Percentiles rank a stretch among this genome's conserved stretches.
Conservation (phyloP, 2,113 vertebrate genomes). For the Romanogobio albipinnatus region DNA sequence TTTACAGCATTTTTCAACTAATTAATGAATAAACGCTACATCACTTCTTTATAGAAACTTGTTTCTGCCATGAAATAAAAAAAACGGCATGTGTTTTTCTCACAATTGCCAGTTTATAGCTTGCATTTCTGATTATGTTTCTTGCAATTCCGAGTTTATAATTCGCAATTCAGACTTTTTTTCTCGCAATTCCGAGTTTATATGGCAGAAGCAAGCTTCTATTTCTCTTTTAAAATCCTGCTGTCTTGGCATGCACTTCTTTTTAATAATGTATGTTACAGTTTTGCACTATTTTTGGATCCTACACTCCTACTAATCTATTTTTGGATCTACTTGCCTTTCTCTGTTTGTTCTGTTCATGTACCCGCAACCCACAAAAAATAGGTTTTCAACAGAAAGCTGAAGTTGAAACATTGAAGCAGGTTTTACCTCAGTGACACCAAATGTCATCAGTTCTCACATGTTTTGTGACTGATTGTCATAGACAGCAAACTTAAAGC, state of each 20-base stretch:
- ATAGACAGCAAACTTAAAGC: slow-evolving; percentile 7
- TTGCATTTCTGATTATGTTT: too few relatives aligned
- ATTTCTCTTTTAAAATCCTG: neutral
- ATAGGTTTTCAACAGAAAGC: slow-evolving; percentile 7
- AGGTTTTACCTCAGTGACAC: neutral
- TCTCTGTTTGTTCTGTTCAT: slow-evolving; percentile 11
- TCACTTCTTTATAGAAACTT: too few relatives aligned
- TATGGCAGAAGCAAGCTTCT: too few relatives aligned
- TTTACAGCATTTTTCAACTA: neutral
- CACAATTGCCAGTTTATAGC: too few relatives aligned
- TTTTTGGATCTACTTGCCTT: neutral
- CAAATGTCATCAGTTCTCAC: neutral
- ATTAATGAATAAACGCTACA: neutral
- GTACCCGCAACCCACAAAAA: neutral
- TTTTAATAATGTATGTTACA: neutral
- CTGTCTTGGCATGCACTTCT: neutral
- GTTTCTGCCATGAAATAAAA: too few relatives aligned
- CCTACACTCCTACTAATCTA: slow-evolving; percentile 1
- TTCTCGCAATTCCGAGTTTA: too few relatives aligned
- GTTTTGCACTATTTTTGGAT: slow-evolving; percentile 27
- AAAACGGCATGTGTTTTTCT: too few relatives aligned
- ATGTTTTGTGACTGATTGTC: neutral
- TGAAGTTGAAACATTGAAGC: neutral
- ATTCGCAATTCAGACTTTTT: too few relatives aligned
- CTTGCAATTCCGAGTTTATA: too few relatives aligned